phyloP scores from a whole-genome alignment of 2,113 vertebrate genomes.

The Muntiacus muntjak region DNA sequence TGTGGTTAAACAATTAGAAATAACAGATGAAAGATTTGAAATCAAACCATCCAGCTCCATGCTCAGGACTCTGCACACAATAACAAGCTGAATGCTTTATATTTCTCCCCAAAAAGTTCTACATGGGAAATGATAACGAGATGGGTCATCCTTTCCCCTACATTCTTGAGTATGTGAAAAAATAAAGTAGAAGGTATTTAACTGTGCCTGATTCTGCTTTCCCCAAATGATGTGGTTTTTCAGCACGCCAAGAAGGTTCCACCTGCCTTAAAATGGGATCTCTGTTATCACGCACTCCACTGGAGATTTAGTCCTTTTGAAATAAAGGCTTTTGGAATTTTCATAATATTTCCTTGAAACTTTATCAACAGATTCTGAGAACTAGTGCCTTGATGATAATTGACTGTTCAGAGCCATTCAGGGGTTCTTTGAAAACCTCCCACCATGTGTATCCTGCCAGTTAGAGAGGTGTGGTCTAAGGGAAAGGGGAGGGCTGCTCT shows the following conservation, averaged over 20 bases:
- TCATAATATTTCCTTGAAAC: neutral
- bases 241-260: neutral
- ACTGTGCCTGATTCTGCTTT: neutral
- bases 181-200: neutral
- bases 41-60: neutral
- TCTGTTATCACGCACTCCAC: neutral
- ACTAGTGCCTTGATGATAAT: neutral
- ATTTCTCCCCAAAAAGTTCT: neutral
- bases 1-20: constrained; percentile 16
- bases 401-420: neutral
- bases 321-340: neutral
- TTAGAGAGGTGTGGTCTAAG: neutral
- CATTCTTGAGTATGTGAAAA: neutral
- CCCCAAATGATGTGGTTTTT: neutral
- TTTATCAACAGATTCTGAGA: neutral
- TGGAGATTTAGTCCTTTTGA: neutral
- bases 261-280: neutral
- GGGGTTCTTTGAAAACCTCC: neutral
- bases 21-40: neutral
- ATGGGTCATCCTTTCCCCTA: neutral
- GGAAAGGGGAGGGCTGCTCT: neutral
- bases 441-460: neutral
- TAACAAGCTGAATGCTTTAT: neutral
- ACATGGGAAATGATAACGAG: neutral
- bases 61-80: neutral